Evolutionary conservation across 2,113 vertebrate species (phyloP).

Genomic region (Phylloscopus trochiloides): DNA sequence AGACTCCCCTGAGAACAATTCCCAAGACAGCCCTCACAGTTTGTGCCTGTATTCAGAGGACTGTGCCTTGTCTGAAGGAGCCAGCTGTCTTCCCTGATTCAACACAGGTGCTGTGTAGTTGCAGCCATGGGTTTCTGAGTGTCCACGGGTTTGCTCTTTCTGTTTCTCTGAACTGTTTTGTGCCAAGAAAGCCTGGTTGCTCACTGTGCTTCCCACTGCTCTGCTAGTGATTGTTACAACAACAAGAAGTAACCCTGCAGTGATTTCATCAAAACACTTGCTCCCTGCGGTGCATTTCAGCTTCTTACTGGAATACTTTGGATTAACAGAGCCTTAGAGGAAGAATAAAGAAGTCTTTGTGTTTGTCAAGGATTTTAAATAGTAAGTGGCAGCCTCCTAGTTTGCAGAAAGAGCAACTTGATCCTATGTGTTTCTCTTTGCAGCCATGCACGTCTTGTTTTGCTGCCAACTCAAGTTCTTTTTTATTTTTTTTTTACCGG

Average conservation of each 20-base stretch:
- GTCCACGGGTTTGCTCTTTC: background rate
- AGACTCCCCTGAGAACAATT: conserved; percentile 24
- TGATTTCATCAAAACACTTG: conserved; percentile 62
- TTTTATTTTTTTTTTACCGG: background rate
- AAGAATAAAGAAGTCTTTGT: conserved; percentile 61
- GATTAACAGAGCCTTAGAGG: conserved; percentile 50
- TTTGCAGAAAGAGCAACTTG: background rate
- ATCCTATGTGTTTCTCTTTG: background rate
- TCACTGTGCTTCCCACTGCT: conserved; percentile 51
- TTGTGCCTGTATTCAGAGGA: conserved; percentile 9
- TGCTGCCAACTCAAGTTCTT: background rate
- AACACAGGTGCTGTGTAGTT: conserved; percentile 2
- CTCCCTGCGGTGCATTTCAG: conserved; percentile 30
- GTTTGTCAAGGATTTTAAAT: conserved; percentile 54
- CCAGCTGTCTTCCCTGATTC: conserved; percentile 13
- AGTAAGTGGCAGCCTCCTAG: conserved; percentile 22
- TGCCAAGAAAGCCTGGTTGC: background rate
- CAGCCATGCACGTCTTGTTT: background rate
- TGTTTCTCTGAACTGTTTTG: background rate
- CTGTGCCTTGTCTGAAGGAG: background rate
- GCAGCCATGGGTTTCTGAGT: background rate
- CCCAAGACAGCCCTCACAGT: conserved; percentile 12
- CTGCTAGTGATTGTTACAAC: conserved; percentile 50
- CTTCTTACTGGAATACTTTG: conserved; percentile 54
- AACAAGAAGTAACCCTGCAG: conserved; percentile 61